Percentiles rank a stretch among this genome's conserved stretches.
Evolutionary conservation across 2,797 vertebrate species (phyloP).

Genomic region (Acanthornis magna): DNA sequence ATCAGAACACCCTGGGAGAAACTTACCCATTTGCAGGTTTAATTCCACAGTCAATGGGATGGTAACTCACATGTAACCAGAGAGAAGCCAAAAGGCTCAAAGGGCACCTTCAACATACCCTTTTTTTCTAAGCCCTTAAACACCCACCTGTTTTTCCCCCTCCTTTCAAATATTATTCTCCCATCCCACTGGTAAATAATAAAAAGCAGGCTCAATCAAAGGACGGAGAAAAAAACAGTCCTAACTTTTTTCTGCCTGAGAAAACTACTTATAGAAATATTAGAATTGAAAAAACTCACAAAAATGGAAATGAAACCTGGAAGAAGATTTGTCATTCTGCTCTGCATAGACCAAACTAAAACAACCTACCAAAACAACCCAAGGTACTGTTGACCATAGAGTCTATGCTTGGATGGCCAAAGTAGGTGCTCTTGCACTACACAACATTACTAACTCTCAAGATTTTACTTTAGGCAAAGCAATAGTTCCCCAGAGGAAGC

Average conservation of each 20-base stretch:
- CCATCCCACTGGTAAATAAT: background rate
- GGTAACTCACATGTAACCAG: background rate
- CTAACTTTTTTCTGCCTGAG: background rate
- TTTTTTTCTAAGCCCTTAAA: background rate
- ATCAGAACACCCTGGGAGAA: background rate
- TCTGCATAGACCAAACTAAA: background rate
- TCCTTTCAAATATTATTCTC: background rate
- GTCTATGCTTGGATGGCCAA: background rate
- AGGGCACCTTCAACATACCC: background rate
- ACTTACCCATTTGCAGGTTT: background rate
- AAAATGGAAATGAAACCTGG: background rate
- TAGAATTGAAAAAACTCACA: background rate
- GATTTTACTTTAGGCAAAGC: background rate
- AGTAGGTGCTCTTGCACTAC: background rate
- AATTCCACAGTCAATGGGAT: background rate
- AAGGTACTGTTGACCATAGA: background rate
- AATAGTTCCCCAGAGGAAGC: background rate
- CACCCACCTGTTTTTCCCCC: fast-evolving
- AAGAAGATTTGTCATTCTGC: background rate
- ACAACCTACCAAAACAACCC: background rate
- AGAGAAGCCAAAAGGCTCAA: background rate
- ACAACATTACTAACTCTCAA: background rate
- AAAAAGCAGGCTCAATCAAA: background rate
- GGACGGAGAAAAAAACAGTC: background rate
- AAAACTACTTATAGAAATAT: background rate